Evolutionary conservation across 2,113 vertebrate species (phyloP), one percentile per base, ranked within the genome.

Genomic region (Tragelaphus scriptus): DNA sequence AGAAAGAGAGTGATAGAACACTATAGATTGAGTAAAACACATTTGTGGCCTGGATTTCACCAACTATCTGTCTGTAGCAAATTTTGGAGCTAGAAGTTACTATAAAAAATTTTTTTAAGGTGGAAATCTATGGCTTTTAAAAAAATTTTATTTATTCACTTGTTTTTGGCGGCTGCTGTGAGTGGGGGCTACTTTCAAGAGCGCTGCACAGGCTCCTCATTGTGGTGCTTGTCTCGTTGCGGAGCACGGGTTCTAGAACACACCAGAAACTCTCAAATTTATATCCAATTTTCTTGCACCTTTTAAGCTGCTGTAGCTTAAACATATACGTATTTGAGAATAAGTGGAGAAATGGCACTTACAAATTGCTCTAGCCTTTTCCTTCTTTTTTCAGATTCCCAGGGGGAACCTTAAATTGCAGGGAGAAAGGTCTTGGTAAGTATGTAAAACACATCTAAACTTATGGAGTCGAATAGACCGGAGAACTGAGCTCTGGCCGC

Each of bases 401-500:
- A 94, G 28, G 17, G 49, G 56, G 15, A 44, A 81, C 77, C 23
- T 65, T 16, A 32, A 30, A 17, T 36, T 47, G 30, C n/a, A 1
- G 40, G 81, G 55, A 53, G 44, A 19, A 40, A 32, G 44, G n/a
- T 55, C 17, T 58, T 25, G 47, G 32, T 44, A 7, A 28, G 79
- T 23, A 11, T 40, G 19, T 2, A 44, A 77, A 28, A 21, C 7
- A 5, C 3, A 15, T 81, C 23, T n/a, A 49, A n/a, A 47, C 32
- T 8, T 7, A 19, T 1, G 44, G 49, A 8, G 2, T 6, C 2
- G 15, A 7, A 3, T 14, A 25, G 71, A 14, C 51, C 5, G 5
- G 36, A 44, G 28, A 28, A 7, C 6, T 2, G 51, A n/a, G n/a
- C 8, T 4, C 30, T 13, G 30, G 16, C 55, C 28, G 7, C 16